A percentile compares a stretch with the other conserved stretches of the same genome.
phyloP scores from a whole-genome alignment of 2,113 vertebrate species.

The Chionomys nivalis region DNA sequence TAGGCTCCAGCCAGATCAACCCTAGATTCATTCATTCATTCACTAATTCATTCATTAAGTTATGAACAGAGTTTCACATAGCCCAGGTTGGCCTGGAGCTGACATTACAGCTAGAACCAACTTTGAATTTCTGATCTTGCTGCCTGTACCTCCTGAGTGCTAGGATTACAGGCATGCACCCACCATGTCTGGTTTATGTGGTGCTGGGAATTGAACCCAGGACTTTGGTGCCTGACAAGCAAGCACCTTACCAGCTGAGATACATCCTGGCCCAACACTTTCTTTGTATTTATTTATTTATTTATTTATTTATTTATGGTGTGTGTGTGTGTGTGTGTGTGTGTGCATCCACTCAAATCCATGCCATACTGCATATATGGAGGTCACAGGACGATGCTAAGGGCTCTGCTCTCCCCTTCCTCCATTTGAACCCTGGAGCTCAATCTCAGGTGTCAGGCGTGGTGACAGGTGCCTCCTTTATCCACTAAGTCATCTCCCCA shows the following conservation, averaged over 20 bases:
- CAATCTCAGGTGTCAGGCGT: not conserved
- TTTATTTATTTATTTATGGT: not conserved
- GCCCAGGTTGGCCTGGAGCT: not conserved
- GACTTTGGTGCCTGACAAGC: not conserved
- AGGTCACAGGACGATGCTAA: not conserved
- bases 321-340: too few species aligned
- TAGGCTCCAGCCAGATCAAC: not conserved
- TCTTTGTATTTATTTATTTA: not conserved
- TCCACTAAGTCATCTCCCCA: not conserved
- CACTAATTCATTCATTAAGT: not conserved
- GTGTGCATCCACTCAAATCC: not conserved
- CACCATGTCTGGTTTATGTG: not conserved
- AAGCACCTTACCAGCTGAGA: not conserved
- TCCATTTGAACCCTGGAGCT: not conserved
- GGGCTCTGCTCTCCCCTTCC: not conserved
- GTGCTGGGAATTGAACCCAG: not conserved
- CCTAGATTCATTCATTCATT: not conserved
- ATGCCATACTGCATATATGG: not conserved
- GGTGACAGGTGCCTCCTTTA: not conserved
- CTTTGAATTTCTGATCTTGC: not conserved
- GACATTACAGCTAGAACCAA: not conserved
- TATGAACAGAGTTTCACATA: not conserved
- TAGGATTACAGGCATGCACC: not conserved
- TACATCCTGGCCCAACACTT: not conserved
- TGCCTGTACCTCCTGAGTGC: not conserved